Evolutionary conservation across 2,888 invertebrate species (phyloP).

Genomic region (Pterobdella sp.): DNA sequence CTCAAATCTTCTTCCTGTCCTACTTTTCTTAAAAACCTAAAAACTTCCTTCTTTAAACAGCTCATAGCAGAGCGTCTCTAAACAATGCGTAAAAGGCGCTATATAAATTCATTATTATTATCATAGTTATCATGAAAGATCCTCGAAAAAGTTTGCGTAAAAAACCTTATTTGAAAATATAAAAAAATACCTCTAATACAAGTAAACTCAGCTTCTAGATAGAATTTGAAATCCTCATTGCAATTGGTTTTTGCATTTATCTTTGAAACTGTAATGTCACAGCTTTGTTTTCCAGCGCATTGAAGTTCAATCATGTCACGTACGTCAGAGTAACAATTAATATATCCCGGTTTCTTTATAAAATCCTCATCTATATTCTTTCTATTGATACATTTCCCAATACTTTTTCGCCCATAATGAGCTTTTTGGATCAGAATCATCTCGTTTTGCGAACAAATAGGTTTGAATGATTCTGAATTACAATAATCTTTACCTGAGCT

Average conservation of each 20-base stretch:
- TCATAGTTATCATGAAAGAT: no score
- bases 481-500: conserved; percentile 20
- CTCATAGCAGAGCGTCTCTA: no score
- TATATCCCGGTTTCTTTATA: not conserved
- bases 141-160: not conserved
- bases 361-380: conserved; percentile 1
- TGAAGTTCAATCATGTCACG: conserved; percentile 21
- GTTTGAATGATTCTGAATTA: conserved; percentile 17
- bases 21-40: no score
- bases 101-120: no score
- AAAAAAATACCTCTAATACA: conserved; percentile 21
- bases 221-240: not conserved
- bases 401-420: conserved; percentile 10
- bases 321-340: conserved; percentile 25
- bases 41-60: no score
- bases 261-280: conserved; percentile 1
- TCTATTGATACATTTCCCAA: conserved; percentile 16
- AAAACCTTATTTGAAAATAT: not conserved
- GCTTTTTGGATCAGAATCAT: conserved; percentile 16
- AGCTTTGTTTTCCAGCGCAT: conserved; percentile 22
- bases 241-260: conserved; percentile 15
- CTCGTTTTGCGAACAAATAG: conserved; percentile 15
- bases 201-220: conserved; percentile 9
- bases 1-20: no score
- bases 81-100: no score